Evolutionary conservation across 2,888 invertebrate genomes (phyloP), one percentile per base, ranked within the genome.

Genomic region (Salpingus planirostris): DNA sequence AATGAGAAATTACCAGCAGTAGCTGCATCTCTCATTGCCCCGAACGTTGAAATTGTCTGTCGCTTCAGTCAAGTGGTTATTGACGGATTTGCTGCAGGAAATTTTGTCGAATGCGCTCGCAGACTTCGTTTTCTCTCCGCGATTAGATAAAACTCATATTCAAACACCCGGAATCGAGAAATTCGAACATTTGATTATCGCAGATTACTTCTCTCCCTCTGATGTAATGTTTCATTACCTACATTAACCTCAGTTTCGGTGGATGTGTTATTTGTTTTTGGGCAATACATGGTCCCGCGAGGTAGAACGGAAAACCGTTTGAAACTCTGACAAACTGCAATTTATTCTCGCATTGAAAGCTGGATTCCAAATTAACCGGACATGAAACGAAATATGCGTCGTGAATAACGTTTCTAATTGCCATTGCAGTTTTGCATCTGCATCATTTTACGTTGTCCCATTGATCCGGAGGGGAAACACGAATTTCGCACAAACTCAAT

Each of bases 341-440:
- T 56, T 51, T 52, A 53, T 54, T 13, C 14, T 44, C 41, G 45
- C 50, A 46, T 50, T 38, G 48, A 44, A 45, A 49, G 46, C 45
- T 42, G 44, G 39, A 50, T 52, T 49, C 50, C 39, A 50, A 56
- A 54, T 55, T 52, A 54, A 56, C 51, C 51, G 49, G 52, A 50
- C 50, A 53, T 53, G 46, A 44, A 53, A 51, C 47, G 49, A 50
- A 55, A 52, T 54, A 52, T 54, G 49, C 48, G 48, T 48, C 49
- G 44, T 52, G 49, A 27, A 55, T 55, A 32, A 49, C 40, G 40
- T 43, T 49, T 42, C 50, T 55, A 55, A 55, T 55, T 54, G 51
- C 52, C 42, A 38, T 42, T 39, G 36, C 38, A 28, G 39, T 26
- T 24, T 34, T 36, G 38, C 40, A 35, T 38, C 35, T 39, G 37